Conservation (phyloP, 1,140 invertebrate species). For the Drosophila biarmipes region DNA sequence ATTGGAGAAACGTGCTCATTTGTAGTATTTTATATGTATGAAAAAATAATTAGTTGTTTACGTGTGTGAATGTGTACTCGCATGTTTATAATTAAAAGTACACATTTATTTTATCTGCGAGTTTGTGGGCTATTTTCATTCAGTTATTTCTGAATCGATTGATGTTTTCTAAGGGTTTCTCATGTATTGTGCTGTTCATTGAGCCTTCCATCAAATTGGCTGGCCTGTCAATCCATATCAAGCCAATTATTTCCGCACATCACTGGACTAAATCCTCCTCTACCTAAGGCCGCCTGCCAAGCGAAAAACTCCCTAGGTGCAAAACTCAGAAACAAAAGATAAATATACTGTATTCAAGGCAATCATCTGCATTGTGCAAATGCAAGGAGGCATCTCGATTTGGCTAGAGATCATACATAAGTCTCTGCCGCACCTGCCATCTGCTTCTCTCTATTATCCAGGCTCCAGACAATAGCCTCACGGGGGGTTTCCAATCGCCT, state of each 20-base stretch:
- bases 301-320: not conserved
- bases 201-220: not conserved
- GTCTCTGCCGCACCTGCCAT: slow-evolving; percentile 55
- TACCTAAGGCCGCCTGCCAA: not conserved
- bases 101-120: too few species aligned
- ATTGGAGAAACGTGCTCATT: not conserved
- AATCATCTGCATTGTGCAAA: slow-evolving; percentile 65
- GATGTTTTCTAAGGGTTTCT: not conserved
- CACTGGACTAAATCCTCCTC: slow-evolving; percentile 12
- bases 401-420: slow-evolving; percentile 64
- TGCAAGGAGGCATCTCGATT: slow-evolving; percentile 49
- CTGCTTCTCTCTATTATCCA: slow-evolving; percentile 4
- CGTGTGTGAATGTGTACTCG: not conserved
- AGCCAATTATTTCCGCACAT: slow-evolving; percentile 31
- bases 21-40: not conserved
- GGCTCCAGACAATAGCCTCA: slow-evolving; percentile 33
- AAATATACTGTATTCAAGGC: slow-evolving; percentile 34
- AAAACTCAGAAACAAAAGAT: slow-evolving; percentile 2
- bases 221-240: slow-evolving; percentile 23
- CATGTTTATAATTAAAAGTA: not conserved
- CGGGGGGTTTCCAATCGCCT: slow-evolving; percentile 43
- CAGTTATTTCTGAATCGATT: not conserved
- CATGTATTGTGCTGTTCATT: slow-evolving; percentile 9
- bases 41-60: not conserved
- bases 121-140: not conserved